A percentile compares a stretch with the other conserved stretches of the same genome.
These are phyloP conservation scores for Benthosema pterotum DNA, from an alignment of 2,797 vertebrate genomes.

Conservation along the genomic window DNA sequence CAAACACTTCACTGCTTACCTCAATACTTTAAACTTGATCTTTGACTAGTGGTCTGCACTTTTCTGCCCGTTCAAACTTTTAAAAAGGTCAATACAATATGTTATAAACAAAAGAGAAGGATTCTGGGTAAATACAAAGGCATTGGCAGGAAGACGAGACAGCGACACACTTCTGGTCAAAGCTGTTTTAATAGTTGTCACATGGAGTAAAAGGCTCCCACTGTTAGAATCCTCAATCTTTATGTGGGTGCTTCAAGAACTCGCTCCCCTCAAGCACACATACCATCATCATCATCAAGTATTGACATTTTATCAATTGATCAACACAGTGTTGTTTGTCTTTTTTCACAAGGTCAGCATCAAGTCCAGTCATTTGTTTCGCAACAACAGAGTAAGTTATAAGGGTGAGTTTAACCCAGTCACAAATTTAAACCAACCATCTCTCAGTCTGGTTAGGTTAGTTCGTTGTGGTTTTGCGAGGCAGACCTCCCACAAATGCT, in stretches of 20 bases:
- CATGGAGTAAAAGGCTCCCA: slow-evolving; percentile 71
- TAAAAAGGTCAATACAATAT: too few species aligned
- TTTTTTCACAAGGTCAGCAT: slow-evolving; percentile 66
- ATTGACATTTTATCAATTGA: slow-evolving; percentile 47
- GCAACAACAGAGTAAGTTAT: slow-evolving; percentile 17
- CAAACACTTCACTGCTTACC: too few species aligned
- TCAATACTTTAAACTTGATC: too few species aligned
- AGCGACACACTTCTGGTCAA: slow-evolving; percentile 59
- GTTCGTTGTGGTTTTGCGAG: too few species aligned
- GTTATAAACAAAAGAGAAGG: too few species aligned
- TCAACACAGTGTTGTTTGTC: slow-evolving; percentile 73
- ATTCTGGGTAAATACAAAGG: slow-evolving; percentile 8
- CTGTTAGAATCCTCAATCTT: slow-evolving; percentile 55
- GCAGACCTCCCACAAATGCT: too few species aligned
- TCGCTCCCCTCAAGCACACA: slow-evolving; percentile 51
- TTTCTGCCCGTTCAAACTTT: too few species aligned
- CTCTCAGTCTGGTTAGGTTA: too few species aligned
- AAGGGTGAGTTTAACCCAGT: too few species aligned
- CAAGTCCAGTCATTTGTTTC: slow-evolving; percentile 51
- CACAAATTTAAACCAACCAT: too few species aligned
- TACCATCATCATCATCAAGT: slow-evolving; percentile 40
- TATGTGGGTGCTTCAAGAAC: slow-evolving; percentile 45
- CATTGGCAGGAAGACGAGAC: slow-evolving; percentile 22
- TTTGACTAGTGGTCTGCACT: too few species aligned
- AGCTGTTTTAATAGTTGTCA: slow-evolving; percentile 77